Percentiles rank a stretch among this genome's conserved stretches.
Evolutionary conservation across 92 coral and sea anemone genomes (phyloP).

Genomic region (Scolanthus callimorphus): DNA sequence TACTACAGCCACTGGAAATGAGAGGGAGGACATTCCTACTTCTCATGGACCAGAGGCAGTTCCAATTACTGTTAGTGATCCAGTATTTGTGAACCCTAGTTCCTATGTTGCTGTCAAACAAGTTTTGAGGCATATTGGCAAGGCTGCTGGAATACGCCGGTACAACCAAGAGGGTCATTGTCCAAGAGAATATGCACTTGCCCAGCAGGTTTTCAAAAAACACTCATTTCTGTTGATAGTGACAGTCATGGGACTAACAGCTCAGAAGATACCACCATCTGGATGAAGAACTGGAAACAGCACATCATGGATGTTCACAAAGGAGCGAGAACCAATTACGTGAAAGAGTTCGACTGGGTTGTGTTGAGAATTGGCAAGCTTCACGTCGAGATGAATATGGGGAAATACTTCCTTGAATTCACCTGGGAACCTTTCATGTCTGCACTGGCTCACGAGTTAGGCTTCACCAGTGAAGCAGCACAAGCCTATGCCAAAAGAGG

Average conservation of each 20-base stretch:
- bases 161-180: conserved; percentile 11
- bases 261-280: no score
- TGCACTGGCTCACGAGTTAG: conserved; percentile 20
- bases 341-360: conserved; percentile 11
- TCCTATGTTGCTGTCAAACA: no score
- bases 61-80: not conserved
- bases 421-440: conserved; percentile 20
- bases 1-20: no score
- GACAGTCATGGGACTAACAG: no score
- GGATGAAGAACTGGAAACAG: not conserved
- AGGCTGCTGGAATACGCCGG: conserved; percentile 13
- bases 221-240: no score
- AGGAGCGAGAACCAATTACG: not conserved
- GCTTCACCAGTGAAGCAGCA: conserved; percentile 12
- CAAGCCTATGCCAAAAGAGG: conserved; percentile 18
- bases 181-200: conserved; percentile 13
- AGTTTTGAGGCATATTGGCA: no score
- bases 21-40: no score
- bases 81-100: no score
- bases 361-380: conserved; percentile 18
- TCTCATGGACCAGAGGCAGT: conserved; percentile 6
- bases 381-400: conserved; percentile 34
- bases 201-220: no score
- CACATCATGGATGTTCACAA: not conserved
- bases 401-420: not conserved